Evolutionary conservation across 2,888 invertebrate species (phyloP), one percentile per base, ranked within the genome.

Genomic region (Himalopsyche tibetana): DNA sequence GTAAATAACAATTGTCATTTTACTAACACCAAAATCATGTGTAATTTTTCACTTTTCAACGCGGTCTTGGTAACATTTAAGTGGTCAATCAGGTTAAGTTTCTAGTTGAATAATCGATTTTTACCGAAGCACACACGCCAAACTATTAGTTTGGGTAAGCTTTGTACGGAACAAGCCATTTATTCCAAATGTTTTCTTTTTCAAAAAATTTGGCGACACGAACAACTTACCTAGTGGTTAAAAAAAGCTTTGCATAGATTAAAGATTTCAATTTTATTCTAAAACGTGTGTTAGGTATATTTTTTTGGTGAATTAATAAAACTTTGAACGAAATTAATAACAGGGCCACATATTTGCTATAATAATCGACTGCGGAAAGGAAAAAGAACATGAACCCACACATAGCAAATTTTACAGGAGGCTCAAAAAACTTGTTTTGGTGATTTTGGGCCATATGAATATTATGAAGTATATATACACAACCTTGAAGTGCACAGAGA

Each of bases 81-180:
- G 12, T 74, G 74, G 36, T 74, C 74, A 74, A 74, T 74, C 74
- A 36, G 15, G 74, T 74, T 74, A 74, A 74, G 74, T 74, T 74
- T 74, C 51, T 74, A 38, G 74, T 74, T 74, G 4, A 74, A 74
- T 74, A 38, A 74, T 74, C 74, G 38, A 74, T 74, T 74, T 69
- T 74, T 12, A 74, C 36, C 38, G 15, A 15, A 28, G 28, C 28
- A 6, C 69, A 36, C 74, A 74, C 74, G 36, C 74, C 4, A 51
- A 36, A 36, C 74, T 4, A 74, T 74, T 74, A 74, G 28, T 74
- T 74, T 28, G 28, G 38, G 15, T 74, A 36, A 74, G 74, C 74
- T 74, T 74, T 74, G 28, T n/a, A 74, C 38, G 74, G 74, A 74
- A 74, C 74, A 74, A 74, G 12, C 36, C 36, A 74, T 74, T 74